Evolutionary conservation across 1,140 invertebrate genomes (phyloP).

Genomic region (Coenobita brevimanus): DNA sequence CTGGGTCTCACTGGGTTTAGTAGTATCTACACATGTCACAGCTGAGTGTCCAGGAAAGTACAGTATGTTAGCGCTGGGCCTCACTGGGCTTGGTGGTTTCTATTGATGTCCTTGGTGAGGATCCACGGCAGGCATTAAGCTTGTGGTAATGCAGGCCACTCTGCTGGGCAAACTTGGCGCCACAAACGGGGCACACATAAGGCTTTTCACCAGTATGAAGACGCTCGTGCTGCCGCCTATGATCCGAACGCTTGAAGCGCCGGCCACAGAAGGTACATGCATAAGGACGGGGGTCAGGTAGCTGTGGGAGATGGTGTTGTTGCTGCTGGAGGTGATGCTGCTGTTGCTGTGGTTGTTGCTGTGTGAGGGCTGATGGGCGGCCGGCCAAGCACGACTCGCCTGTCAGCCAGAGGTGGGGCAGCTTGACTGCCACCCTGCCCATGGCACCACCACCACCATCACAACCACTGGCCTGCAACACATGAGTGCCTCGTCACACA

Average conservation of each 20-base stretch:
- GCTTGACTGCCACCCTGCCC: constrained; percentile 49
- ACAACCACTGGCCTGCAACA: constrained; percentile 51
- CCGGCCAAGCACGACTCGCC: constrained; percentile 28
- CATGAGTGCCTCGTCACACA: constrained; percentile 60
- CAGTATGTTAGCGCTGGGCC: neutral
- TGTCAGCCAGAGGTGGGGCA: constrained; percentile 49
- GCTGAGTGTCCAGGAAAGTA: neutral
- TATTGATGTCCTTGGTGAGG: neutral
- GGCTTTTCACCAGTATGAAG: constrained; percentile 75
- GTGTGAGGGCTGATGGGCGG: constrained; percentile 36
- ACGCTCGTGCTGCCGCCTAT: constrained; percentile 72
- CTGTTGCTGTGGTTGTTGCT: constrained; percentile 39
- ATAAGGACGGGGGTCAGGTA: constrained; percentile 71
- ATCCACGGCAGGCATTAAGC: constrained; percentile 57
- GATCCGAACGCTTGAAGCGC: constrained; percentile 72
- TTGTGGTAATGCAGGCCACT: constrained; percentile 77
- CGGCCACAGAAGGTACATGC: constrained; percentile 74
- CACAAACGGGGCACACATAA: constrained; percentile 74
- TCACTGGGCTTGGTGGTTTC: neutral
- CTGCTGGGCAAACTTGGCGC: constrained; percentile 76
- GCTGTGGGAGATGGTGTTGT: constrained; percentile 16
- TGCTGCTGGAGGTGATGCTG: constrained; percentile 38
- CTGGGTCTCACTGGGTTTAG: no score
- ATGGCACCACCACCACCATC: constrained; percentile 45
- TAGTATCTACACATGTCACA: constrained; percentile 1